These are phyloP conservation scores for Arbacia lixula DNA, from an alignment of 53 echinoderm and acorn worm genomes.

Conservation along the genomic window DNA sequence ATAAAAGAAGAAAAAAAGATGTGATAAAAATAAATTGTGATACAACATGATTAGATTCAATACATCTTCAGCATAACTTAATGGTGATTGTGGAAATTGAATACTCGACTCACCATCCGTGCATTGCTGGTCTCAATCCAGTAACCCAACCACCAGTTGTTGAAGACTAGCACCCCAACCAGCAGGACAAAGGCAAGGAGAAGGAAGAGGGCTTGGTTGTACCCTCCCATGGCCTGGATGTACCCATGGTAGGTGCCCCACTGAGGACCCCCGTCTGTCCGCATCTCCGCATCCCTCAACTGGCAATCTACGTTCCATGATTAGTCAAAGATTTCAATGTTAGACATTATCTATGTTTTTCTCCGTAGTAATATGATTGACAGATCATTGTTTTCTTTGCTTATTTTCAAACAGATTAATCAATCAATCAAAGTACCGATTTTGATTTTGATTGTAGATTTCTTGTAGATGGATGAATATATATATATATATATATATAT, in stretches of 20 bases:
- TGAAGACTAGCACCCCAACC: constrained; percentile 74
- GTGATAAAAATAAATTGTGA: background rate
- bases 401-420: too few species aligned
- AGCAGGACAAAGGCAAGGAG: constrained; percentile 63
- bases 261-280: constrained; percentile 58
- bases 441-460: too few species aligned
- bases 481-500: too few species aligned
- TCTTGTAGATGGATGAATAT: too few species aligned
- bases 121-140: constrained; percentile 67
- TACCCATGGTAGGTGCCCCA: constrained; percentile 78
- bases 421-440: too few species aligned
- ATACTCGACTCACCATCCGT: constrained; percentile 21
- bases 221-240: constrained; percentile 87
- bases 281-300: constrained; percentile 64
- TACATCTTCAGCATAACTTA: too few species aligned
- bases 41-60: background rate
- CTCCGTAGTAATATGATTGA: too few species aligned
- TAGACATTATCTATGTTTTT: too few species aligned
- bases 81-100: background rate
- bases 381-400: too few species aligned
- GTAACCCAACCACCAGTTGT: constrained; percentile 87
- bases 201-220: constrained; percentile 44
- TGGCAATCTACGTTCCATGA: too few species aligned
- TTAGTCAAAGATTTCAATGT: too few species aligned
- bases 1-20: background rate